A percentile compares a stretch with the other conserved stretches of the same genome.
Evolutionary conservation across 2,888 invertebrate species (phyloP).

Genomic region (Coleophora flavipennella): DNA sequence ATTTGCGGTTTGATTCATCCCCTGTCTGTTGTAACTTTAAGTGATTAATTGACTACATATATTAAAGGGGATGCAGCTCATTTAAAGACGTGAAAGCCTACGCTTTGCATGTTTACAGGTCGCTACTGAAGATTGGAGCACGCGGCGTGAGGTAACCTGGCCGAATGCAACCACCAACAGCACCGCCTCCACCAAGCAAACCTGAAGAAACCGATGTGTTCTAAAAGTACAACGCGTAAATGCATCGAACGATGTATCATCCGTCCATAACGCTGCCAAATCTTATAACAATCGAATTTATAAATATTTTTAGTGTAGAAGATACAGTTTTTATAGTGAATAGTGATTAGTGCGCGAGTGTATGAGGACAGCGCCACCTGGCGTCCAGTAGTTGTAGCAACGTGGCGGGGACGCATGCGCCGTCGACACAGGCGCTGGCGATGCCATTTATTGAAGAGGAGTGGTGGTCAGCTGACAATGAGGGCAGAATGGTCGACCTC

Average conservation of each 20-base stretch:
- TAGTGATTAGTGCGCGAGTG: slow-evolving; percentile 41
- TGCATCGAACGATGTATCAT: slow-evolving; percentile 65
- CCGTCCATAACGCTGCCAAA: slow-evolving; percentile 69
- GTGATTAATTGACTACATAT: no score
- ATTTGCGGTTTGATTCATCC: no score
- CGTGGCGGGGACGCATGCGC: slow-evolving; percentile 77
- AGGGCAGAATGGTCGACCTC: slow-evolving; percentile 94
- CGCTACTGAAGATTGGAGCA: slow-evolving; percentile 60
- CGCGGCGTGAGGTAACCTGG: slow-evolving; percentile 67
- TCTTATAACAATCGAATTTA: slow-evolving; percentile 59
- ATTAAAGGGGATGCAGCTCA: background rate
- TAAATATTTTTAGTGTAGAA: slow-evolving; percentile 34
- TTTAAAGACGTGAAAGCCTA: slow-evolving; percentile 66
- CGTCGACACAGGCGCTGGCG: slow-evolving; percentile 79
- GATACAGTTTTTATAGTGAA: slow-evolving; percentile 34
- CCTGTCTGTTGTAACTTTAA: no score
- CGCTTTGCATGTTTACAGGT: slow-evolving; percentile 54
- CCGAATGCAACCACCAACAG: slow-evolving; percentile 20
- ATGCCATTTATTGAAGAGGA: slow-evolving; percentile 98
- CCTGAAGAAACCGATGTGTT: slow-evolving; percentile 43
- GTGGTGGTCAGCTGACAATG: slow-evolving; percentile 95
- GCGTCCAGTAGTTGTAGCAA: slow-evolving; percentile 51
- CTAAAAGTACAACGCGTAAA: slow-evolving; percentile 48
- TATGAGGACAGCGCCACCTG: slow-evolving; percentile 45
- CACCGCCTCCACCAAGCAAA: slow-evolving; percentile 18